phyloP scores from a whole-genome alignment of 2,888 invertebrate species.

The Oithona nana region DNA sequence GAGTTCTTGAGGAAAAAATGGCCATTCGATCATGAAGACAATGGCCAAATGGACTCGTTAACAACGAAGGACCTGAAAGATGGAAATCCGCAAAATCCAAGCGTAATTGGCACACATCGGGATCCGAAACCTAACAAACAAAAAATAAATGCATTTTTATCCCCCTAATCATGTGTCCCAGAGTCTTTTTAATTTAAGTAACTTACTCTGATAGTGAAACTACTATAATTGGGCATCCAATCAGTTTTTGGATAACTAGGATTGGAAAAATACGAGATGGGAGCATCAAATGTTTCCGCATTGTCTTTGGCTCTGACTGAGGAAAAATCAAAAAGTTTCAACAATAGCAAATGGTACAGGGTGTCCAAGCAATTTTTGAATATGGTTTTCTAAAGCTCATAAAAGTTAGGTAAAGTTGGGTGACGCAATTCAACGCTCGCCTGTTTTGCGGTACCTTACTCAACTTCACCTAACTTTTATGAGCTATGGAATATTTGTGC shows the following conservation, averaged over 20 bases:
- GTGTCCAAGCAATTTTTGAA: neutral
- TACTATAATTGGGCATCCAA: constrained; percentile 2
- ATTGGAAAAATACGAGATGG: constrained; percentile 1
- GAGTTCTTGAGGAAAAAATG: neutral
- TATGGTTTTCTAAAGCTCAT: neutral
- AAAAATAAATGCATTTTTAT: neutral
- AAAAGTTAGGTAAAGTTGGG: neutral
- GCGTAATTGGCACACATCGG: constrained; percentile 9
- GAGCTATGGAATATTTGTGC: no score
- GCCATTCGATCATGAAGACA: constrained; percentile 2
- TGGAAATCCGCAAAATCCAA: constrained; percentile 5
- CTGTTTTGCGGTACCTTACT: no score
- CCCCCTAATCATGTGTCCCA: no score
- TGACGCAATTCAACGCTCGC: no score
- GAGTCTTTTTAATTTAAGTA: neutral
- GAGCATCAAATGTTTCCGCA: neutral
- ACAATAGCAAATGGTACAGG: neutral
- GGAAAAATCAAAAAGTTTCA: no score
- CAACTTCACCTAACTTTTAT: no score
- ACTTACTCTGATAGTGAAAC: neutral
- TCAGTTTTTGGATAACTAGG: constrained; percentile 9
- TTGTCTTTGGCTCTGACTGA: neutral
- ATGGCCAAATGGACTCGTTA: constrained; percentile 3
- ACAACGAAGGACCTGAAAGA: neutral
- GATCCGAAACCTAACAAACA: neutral